A percentile compares a stretch with the other conserved stretches of the same genome.
Conservation (phyloP, 2,888 invertebrate species). For the Apamea sordens region DNA sequence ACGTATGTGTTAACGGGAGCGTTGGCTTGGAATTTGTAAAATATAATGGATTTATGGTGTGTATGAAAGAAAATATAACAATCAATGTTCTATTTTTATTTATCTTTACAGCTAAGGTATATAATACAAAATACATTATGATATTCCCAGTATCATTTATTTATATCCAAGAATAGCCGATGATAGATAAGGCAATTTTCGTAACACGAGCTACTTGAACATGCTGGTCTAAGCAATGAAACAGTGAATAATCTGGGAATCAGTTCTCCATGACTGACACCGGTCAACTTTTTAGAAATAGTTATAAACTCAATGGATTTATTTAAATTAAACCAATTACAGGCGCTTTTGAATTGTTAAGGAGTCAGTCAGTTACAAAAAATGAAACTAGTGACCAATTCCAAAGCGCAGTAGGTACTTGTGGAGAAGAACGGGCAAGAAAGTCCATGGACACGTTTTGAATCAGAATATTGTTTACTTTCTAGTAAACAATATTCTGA, state of each 20-base stretch:
- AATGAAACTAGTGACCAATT: background rate
- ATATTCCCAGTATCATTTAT: background rate
- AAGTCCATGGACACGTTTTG: background rate
- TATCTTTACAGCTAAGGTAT: no score
- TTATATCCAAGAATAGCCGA: background rate
- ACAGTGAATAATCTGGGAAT: background rate
- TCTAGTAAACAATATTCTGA: no score
- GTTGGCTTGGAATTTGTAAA: conserved; percentile 2
- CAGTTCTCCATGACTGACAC: background rate
- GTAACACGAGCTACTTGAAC: background rate
- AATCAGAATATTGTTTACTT: background rate
- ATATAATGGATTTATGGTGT: background rate
- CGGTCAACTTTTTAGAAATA: background rate
- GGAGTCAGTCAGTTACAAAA: background rate
- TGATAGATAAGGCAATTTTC: background rate
- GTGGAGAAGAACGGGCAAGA: background rate
- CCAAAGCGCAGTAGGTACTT: background rate
- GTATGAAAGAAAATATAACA: background rate
- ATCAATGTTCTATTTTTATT: background rate
- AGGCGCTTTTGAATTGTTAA: background rate
- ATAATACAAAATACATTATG: no score
- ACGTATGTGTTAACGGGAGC: conserved; percentile 23
- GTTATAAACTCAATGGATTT: background rate
- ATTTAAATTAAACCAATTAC: background rate
- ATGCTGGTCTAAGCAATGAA: background rate